These are phyloP conservation scores for Micrasema minimum DNA, from an alignment of 1,140 invertebrate genomes.

Conservation along the genomic window DNA sequence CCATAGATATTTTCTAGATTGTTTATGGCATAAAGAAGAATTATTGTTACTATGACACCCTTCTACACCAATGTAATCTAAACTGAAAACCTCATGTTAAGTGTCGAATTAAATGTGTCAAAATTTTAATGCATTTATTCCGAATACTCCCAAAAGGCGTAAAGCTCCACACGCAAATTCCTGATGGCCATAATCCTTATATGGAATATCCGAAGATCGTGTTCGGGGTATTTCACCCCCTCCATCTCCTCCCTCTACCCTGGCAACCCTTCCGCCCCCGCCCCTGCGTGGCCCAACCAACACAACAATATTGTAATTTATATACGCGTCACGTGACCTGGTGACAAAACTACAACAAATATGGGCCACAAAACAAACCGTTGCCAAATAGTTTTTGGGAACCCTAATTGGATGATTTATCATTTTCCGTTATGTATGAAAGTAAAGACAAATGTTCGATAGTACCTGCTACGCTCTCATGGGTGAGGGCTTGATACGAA, in stretches of 20 bases:
- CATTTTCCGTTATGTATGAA: conserved; percentile 37
- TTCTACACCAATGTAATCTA: no score
- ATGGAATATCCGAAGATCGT: conserved; percentile 38
- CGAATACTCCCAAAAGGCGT: conserved; percentile 9
- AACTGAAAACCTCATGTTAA: no score
- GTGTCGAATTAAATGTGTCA: no score
- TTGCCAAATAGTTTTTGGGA: conserved; percentile 24
- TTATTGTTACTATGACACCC: no score
- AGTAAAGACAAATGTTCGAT: no score
- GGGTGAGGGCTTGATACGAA: no score
- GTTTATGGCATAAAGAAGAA: no score
- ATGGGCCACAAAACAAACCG: conserved; percentile 23
- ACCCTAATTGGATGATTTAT: conserved; percentile 36
- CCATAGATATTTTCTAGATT: no score
- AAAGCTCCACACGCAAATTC: conserved; percentile 31
- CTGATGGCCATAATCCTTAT: conserved; percentile 26
- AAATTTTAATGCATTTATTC: no score
- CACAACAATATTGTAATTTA: conserved; percentile 46
- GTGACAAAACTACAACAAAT: conserved; percentile 43
- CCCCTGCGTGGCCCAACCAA: background rate
- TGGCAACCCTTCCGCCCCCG: background rate
- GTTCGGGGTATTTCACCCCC: conserved; percentile 22
- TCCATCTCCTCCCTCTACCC: background rate
- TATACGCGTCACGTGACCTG: conserved; percentile 49
- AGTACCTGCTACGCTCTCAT: background rate